A percentile compares a stretch with the other conserved stretches of the same genome.
These are phyloP conservation scores for Mycogona germanica DNA, from an alignment of 2,888 invertebrate species.

Conservation along the genomic window DNA sequence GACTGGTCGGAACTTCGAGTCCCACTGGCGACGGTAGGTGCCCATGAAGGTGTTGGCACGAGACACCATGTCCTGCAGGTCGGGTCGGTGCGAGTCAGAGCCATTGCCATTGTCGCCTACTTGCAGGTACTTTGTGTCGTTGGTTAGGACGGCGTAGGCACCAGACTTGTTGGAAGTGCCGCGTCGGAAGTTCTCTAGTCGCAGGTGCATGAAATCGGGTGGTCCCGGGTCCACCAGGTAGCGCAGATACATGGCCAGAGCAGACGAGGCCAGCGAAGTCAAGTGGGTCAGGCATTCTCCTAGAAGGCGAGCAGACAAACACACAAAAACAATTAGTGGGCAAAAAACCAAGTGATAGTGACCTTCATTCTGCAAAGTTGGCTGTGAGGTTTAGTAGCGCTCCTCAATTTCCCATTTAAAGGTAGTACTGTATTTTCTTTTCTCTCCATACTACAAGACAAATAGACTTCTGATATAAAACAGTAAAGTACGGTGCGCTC, in stretches of 20 bases:
- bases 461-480: no score
- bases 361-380: no score
- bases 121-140: no score
- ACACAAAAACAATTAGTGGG: no score
- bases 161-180: not conserved
- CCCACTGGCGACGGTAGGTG: slow-evolving; percentile 11
- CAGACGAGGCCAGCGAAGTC: slow-evolving; percentile 16
- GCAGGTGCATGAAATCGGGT: slow-evolving; percentile 16
- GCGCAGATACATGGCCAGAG: slow-evolving; percentile 19
- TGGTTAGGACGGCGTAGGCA: not conserved
- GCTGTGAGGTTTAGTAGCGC: no score
- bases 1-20: not conserved
- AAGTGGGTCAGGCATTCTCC: slow-evolving; percentile 17
- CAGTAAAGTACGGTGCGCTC: no score
- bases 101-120: not conserved
- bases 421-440: no score
- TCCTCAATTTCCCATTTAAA: no score
- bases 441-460: no score
- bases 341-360: no score
- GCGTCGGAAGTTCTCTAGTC: slow-evolving; percentile 1
- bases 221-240: slow-evolving; percentile 21
- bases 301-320: no score
- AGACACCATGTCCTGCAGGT: slow-evolving; percentile 5
- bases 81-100: not conserved
- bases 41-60: slow-evolving; percentile 7